These are phyloP conservation scores for Drosophila nasuta DNA, from an alignment of 1,140 invertebrate genomes.

Conservation along the genomic window DNA sequence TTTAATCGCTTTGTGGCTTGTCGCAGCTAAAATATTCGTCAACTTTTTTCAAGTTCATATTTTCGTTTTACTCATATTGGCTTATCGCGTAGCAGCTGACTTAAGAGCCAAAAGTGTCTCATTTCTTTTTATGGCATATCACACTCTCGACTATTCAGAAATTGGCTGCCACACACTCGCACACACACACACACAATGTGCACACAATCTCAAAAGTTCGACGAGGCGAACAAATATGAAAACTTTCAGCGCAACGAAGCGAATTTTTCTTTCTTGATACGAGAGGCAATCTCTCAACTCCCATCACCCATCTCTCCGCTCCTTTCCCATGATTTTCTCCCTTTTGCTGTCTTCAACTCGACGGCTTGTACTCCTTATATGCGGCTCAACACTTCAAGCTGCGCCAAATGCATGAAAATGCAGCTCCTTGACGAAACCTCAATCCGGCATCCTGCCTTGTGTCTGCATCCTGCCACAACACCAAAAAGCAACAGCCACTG, in stretches of 20 bases:
- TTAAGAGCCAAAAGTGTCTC: conserved; percentile 63
- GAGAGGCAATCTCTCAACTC: conserved; percentile 56
- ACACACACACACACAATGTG: conserved; percentile 12
- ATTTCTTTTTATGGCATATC: conserved; percentile 65
- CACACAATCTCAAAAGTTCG: conserved; percentile 57
- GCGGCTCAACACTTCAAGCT: conserved; percentile 72
- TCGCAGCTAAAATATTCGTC: conserved; percentile 28
- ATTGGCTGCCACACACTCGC: conserved; percentile 60
- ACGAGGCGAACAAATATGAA: conserved; percentile 73
- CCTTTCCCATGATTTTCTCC: background rate
- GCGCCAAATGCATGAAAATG: conserved; percentile 79
- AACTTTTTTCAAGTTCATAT: conserved; percentile 54
- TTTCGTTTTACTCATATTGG: conserved; percentile 28
- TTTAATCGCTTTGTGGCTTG: conserved; percentile 15
- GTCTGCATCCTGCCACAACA: conserved; percentile 24
- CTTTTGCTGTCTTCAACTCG: conserved; percentile 37
- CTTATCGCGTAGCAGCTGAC: conserved; percentile 39
- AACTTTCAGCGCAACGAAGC: conserved; percentile 65
- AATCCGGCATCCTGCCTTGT: conserved; percentile 48
- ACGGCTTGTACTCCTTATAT: conserved; percentile 47
- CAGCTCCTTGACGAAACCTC: conserved; percentile 68
- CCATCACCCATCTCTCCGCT: conserved; percentile 30
- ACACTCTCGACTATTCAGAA: conserved; percentile 52
- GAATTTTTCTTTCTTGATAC: conserved; percentile 58
- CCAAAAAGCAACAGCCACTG: conserved; percentile 52